Conservation (phyloP, 2,888 invertebrate genomes). For the Polyploca ridens region DNA sequence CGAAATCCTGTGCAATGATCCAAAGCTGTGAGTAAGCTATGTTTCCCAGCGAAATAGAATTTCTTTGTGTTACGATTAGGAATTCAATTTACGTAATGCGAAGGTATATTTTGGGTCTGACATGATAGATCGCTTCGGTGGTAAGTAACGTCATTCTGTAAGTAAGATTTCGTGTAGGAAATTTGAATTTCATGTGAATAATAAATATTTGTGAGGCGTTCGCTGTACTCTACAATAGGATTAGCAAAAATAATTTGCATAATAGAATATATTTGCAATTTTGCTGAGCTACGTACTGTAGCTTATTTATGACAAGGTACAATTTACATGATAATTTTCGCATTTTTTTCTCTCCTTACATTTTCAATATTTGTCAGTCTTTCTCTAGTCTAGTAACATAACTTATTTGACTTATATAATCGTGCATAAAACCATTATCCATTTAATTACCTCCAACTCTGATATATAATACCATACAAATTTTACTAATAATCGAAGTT, state of each 20-base stretch:
- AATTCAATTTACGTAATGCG: slow-evolving; percentile 39
- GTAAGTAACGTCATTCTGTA: slow-evolving; percentile 26
- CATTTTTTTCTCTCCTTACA: too few species aligned
- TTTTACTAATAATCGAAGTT: neutral
- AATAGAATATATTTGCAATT: slow-evolving; percentile 11
- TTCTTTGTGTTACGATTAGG: slow-evolving; percentile 31
- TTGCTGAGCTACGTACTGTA: neutral
- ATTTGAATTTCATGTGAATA: slow-evolving; percentile 13
- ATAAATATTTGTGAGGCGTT: neutral
- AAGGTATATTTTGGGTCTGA: slow-evolving; percentile 19
- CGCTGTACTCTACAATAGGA: slow-evolving; percentile 9
- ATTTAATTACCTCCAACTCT: neutral
- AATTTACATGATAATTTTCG: too few species aligned
- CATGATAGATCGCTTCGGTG: slow-evolving; percentile 35
- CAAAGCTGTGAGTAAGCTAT: slow-evolving; percentile 25
- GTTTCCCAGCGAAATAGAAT: slow-evolving; percentile 23
- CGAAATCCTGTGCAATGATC: slow-evolving; percentile 29
- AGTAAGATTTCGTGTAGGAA: slow-evolving; percentile 27
- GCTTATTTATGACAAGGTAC: neutral
- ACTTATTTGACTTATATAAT: too few species aligned
- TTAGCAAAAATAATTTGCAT: slow-evolving; percentile 9
- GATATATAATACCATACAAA: neutral
- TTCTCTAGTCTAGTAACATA: too few species aligned
- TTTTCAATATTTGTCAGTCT: too few species aligned
- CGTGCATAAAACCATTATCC: neutral